Evolutionary conservation across 2,113 vertebrate genomes (phyloP).

Genomic region (Microtus oregoni): DNA sequence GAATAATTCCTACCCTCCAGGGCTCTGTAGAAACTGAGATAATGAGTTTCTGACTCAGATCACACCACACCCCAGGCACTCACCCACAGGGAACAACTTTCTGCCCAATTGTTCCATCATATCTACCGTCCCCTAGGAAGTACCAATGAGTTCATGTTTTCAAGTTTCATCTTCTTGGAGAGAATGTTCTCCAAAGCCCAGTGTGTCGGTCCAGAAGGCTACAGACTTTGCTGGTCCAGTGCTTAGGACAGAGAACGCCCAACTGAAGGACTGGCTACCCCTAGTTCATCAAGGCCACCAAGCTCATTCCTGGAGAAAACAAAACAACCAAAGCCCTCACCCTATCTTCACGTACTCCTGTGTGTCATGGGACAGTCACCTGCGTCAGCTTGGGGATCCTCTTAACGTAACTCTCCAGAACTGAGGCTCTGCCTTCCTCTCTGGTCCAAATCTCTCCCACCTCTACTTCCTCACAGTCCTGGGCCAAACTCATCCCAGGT

Average conservation of each 20-base stretch:
- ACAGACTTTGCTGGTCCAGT: neutral
- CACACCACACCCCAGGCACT: neutral
- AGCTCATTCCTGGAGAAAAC: neutral
- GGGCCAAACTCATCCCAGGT: neutral
- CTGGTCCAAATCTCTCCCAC: neutral
- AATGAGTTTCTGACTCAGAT: slow-evolving; percentile 28
- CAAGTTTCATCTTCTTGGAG: neutral
- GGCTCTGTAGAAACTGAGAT: slow-evolving; percentile 23
- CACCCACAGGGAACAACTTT: neutral
- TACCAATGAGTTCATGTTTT: neutral
- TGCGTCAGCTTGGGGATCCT: neutral
- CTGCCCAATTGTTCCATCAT: neutral
- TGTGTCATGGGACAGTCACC: fast-evolving
- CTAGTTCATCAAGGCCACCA: neutral
- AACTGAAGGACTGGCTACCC: neutral
- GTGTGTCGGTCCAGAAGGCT: neutral
- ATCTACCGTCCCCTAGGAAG: neutral
- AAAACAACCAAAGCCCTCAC: neutral
- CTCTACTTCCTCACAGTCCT: too few species aligned
- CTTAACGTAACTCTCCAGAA: neutral
- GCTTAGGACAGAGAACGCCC: neutral
- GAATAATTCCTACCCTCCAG: neutral
- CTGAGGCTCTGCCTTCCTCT: neutral
- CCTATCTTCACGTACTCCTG: neutral
- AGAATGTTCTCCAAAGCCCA: neutral